Evolutionary conservation across 2,113 vertebrate species (phyloP), one percentile per base, ranked within the genome.

Genomic region (Anolis sagrei): DNA sequence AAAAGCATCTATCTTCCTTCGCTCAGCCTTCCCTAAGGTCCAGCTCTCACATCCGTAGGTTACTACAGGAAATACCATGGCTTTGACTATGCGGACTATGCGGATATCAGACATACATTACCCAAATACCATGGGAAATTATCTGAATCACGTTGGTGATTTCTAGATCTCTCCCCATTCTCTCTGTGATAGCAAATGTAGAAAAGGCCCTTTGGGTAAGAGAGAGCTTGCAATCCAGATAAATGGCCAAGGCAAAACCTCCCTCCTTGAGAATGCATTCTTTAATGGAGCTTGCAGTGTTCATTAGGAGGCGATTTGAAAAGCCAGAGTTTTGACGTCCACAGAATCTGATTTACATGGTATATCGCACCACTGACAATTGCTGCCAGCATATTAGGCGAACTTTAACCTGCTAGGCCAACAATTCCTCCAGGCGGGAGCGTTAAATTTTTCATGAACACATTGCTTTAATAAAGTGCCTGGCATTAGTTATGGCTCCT

Each of bases 401-500:
- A 93, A 92, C 87, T 91, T 91, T 89, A 94, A 92, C 89, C 87
- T 87, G 72, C 90, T 84, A 93, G 80, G 90, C 80, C 91, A 92
- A 82, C 77, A 88, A 79, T 79, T 93, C 92, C 92, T 91, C 90
- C 85, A 92, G 82, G 82, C 84, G 87, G 83, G 44, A 62, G 77
- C 86, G 88, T 81, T 92, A 81, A 94, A 92, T 89, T 90, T 89
- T 92, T 89, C 87, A 90, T 91, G 91, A 92, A 91, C 81, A 78
- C 91, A 89, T 68, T 91, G 76, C 83, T 92, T 93, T 95, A 95
- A 95, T 89, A 93, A 94, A 92, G 72, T 91, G 93, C 77, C 84
- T 93, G 90, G 83, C 88, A 92, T 94, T 92, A 89, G 81, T 93
- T 95, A 91, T 89, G 93, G 94, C 89, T 93, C 92, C 87, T 93